These are phyloP conservation scores for Xenotilapia caudafasciata DNA, from an alignment of 2,113 vertebrate species.

Conservation along the genomic window DNA sequence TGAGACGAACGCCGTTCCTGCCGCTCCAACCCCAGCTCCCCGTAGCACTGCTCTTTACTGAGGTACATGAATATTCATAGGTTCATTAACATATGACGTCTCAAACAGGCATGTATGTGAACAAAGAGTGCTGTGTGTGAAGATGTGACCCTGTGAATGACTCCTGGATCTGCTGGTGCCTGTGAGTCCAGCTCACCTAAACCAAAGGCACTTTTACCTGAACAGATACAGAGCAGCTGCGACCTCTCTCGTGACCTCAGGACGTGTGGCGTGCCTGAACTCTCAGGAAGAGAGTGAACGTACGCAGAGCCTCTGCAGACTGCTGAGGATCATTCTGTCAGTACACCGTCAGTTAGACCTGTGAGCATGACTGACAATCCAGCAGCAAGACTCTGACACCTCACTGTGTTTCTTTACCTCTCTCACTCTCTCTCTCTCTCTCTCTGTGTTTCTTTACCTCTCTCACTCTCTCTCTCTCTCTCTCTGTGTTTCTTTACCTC, in stretches of 20 bases:
- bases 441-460: rapidly evolving
- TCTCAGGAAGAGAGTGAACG: background rate
- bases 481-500: rapidly evolving
- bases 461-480: too few relatives aligned
- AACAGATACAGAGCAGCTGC: background rate
- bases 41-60: background rate
- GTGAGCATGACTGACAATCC: background rate
- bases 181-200: rapidly evolving
- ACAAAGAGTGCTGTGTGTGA: background rate
- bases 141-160: background rate
- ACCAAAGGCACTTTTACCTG: background rate
- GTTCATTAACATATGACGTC: background rate
- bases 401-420: too few relatives aligned
- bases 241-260: background rate
- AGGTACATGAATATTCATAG: background rate
- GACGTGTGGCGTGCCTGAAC: background rate
- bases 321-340: background rate
- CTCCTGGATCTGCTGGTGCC: background rate
- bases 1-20: background rate
- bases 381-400: background rate
- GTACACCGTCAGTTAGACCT: background rate
- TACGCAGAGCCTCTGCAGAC: background rate
- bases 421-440: too few relatives aligned
- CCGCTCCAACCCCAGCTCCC: rapidly evolving
- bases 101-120: background rate